phyloP scores from a whole-genome alignment of 2,797 vertebrate genomes.

The Premnoplex brunnescens region DNA sequence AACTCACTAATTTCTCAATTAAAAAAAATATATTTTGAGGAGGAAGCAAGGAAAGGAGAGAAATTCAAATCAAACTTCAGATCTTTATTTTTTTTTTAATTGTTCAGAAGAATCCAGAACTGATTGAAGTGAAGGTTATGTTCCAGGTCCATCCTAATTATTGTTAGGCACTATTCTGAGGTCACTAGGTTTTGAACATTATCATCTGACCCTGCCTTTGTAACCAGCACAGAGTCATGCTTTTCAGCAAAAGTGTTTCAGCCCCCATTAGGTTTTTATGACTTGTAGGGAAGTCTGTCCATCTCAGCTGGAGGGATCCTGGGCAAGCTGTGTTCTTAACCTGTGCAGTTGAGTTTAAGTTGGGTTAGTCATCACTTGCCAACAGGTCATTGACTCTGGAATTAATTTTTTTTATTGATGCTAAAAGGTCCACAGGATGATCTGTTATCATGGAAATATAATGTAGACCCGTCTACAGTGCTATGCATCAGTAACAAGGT shows the following conservation, averaged over 20 bases:
- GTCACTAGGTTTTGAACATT: neutral
- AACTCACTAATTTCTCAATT: neutral
- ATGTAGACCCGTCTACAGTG: neutral
- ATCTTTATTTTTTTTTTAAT: neutral
- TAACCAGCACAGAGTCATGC: neutral
- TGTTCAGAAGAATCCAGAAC: neutral
- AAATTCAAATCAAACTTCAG: neutral
- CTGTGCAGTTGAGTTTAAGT: neutral
- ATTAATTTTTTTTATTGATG: neutral
- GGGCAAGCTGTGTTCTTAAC: neutral
- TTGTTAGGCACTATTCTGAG: neutral
- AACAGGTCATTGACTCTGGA: neutral
- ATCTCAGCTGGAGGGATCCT: neutral
- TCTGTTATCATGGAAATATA: neutral
- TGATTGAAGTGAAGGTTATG: neutral
- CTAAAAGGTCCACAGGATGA: neutral
- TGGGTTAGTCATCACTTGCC: neutral
- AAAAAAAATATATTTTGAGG: neutral
- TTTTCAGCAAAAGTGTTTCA: neutral
- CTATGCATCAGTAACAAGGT: neutral
- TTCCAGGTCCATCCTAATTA: neutral
- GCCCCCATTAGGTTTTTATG: neutral
- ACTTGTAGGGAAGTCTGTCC: neutral
- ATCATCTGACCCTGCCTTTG: neutral
- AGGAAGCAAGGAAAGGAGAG: neutral